phyloP scores from a whole-genome alignment of 2,797 vertebrate species.

The Halcyon badia region DNA sequence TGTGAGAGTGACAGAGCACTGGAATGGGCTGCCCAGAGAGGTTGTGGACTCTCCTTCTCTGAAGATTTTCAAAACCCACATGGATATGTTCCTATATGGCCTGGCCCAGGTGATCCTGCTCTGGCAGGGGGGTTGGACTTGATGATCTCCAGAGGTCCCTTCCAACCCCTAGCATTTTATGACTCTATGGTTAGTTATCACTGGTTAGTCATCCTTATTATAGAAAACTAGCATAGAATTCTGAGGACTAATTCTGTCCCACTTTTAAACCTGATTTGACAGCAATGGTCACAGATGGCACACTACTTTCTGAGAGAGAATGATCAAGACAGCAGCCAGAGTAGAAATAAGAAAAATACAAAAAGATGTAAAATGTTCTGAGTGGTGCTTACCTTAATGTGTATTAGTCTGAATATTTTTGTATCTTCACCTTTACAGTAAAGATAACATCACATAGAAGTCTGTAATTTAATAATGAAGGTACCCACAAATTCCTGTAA shows the following conservation, averaged over 20 bases:
- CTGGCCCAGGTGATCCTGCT: no score
- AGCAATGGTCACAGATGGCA: not conserved
- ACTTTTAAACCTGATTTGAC: not conserved
- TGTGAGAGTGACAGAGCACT: no score
- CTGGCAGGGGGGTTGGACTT: no score
- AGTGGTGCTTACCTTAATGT: not conserved
- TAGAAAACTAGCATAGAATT: not conserved
- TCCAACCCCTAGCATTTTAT: no score
- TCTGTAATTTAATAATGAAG: not conserved
- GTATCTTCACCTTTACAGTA: not conserved
- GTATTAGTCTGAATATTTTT: not conserved
- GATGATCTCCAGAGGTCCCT: no score
- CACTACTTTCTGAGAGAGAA: not conserved
- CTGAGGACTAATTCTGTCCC: not conserved
- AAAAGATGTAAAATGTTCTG: not conserved
- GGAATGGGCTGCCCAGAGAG: no score
- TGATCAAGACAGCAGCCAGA: not conserved
- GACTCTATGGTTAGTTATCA: not conserved
- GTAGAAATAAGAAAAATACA: not conserved
- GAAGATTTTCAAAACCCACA: no score
- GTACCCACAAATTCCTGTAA: not conserved
- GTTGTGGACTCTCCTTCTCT: no score
- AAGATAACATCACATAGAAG: not conserved
- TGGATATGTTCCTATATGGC: no score
- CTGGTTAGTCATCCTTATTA: not conserved